Conservation (phyloP, 2,113 vertebrate genomes). For the Calcarius ornatus region DNA sequence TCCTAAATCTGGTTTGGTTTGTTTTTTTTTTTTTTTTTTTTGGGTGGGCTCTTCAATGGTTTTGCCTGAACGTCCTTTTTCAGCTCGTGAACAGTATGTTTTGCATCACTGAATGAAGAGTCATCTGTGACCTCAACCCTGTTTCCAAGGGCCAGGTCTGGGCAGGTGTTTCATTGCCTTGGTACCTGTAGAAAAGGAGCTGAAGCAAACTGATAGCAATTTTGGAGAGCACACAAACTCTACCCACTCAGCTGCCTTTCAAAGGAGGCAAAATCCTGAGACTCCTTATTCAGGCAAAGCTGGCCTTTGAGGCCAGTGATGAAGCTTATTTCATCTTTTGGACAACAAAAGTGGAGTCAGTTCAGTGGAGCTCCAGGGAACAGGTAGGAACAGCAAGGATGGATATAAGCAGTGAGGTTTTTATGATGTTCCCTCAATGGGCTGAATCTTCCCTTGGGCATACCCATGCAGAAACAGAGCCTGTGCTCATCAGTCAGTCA, state of each 20-base stretch:
- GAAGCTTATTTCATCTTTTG: background rate
- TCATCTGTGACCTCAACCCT: background rate
- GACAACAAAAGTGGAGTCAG: background rate
- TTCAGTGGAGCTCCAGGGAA: background rate
- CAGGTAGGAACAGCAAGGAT: background rate
- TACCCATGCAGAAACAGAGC: background rate
- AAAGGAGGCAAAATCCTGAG: background rate
- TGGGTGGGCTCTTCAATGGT: background rate
- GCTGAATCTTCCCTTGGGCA: background rate
- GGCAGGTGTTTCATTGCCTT: background rate
- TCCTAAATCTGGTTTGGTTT: background rate
- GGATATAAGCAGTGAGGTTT: background rate
- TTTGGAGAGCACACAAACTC: background rate
- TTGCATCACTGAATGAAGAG: background rate
- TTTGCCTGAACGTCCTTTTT: background rate
- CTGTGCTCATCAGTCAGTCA: background rate
- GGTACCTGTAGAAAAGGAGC: background rate
- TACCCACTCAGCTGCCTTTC: background rate
- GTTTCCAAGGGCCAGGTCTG: background rate
- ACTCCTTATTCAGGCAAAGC: background rate
- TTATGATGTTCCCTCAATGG: fast-evolving
- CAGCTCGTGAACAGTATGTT: background rate
- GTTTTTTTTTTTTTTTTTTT: background rate
- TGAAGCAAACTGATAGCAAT: fast-evolving
- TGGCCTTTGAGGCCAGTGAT: background rate